A percentile compares a stretch with the other conserved stretches of the same genome.
These are phyloP conservation scores for Gorsachius goisagi DNA, from an alignment of 2,113 vertebrate genomes.

Conservation along the genomic window DNA sequence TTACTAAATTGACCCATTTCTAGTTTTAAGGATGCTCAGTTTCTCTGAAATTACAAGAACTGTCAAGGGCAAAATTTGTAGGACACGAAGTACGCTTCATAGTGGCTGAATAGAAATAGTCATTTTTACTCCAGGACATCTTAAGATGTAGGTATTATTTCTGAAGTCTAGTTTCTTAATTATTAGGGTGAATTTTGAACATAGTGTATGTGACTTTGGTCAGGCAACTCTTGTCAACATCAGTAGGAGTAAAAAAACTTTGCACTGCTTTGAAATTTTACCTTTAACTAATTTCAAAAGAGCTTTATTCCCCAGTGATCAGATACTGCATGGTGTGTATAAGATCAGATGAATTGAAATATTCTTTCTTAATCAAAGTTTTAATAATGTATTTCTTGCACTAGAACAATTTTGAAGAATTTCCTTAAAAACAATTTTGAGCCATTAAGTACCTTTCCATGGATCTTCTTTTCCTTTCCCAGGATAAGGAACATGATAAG, in stretches of 20 bases:
- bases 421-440: not conserved
- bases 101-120: not conserved
- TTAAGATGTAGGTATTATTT: not conserved
- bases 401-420: not conserved
- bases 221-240: constrained; percentile 12
- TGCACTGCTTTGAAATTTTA: constrained; percentile 57
- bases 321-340: not conserved
- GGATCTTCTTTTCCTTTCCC: not conserved
- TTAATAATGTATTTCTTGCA: not conserved
- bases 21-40: not conserved
- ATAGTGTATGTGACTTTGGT: not conserved
- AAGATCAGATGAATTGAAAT: not conserved
- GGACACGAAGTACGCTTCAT: fast-evolving
- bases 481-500: not conserved
- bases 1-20: not conserved
- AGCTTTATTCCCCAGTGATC: not conserved
- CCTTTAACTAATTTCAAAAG: constrained; percentile 50
- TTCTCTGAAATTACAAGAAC: not conserved
- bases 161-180: not conserved
- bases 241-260: not conserved
- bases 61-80: not conserved
- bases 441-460: not conserved
- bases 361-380: constrained; percentile 11
- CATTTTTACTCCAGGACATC: not conserved
- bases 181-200: constrained; percentile 10